These are phyloP conservation scores for Agrochola macilenta DNA, from an alignment of 2,888 invertebrate species.

Conservation along the genomic window DNA sequence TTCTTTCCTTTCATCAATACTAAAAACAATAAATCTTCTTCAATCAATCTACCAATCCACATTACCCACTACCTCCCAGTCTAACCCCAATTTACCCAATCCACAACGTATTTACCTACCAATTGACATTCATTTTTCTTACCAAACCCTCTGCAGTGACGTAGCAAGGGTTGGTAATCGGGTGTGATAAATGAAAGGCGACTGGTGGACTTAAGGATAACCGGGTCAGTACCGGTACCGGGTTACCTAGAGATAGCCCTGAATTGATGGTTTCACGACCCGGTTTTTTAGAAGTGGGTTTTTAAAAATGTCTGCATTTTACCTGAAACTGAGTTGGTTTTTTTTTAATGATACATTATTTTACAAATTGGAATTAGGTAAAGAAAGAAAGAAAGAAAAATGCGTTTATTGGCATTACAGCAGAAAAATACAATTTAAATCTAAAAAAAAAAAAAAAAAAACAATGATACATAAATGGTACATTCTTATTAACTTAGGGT, in stretches of 20 bases:
- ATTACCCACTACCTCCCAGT: background rate
- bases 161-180: constrained; percentile 84
- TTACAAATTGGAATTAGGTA: background rate
- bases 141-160: constrained; percentile 77
- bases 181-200: constrained; percentile 84
- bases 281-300: constrained; percentile 12
- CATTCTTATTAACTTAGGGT: background rate
- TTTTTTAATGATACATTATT: background rate
- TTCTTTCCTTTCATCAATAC: background rate
- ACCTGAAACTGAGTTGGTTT: background rate
- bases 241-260: constrained; percentile 75
- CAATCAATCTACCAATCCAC: background rate
- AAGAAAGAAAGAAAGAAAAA: no score
- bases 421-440: no score
- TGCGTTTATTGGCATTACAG: no score
- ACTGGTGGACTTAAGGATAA: constrained; percentile 81
- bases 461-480: no score
- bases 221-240: constrained; percentile 78
- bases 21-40: background rate
- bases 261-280: constrained; percentile 79
- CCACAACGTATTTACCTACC: constrained; percentile 45
- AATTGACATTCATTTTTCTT: constrained; percentile 85
- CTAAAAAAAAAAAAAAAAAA: no score
- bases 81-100: constrained; percentile 37
- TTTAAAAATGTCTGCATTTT: background rate